Evolutionary conservation across 2,113 vertebrate species (phyloP), one percentile per base, ranked within the genome.

Genomic region (Muscicapa adusta): DNA sequence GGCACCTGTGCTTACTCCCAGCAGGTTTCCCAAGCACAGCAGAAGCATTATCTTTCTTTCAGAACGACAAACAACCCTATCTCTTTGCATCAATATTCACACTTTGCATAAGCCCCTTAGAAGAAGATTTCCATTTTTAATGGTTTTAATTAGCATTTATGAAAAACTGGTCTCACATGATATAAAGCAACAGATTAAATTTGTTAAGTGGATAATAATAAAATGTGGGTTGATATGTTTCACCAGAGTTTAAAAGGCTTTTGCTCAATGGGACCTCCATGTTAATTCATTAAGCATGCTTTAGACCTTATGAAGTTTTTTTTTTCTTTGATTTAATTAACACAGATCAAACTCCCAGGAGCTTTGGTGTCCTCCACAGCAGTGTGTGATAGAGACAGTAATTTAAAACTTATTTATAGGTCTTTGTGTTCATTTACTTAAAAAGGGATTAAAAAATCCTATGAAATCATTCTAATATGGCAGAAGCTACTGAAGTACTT

Each of bases 121-220:
- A 94, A 94, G 91, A 79, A 94, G 85, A 90, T 96, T 97, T 94
- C 95, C 92, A 96, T 97, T 97, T 96, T 96, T 97, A 96, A 97
- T 96, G 79, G 87, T 83, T 94, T 96, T 96, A 97, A 97, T 97
- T 97, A 97, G 89, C 96, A 94, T 96, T 96, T 96, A 85, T 96
- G 85, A 89, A 97, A 96, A 97, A 92, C 79, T 76, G 92, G 91
- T 97, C 97, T 96, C 94, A 94, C 91, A 95, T 93, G 91, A 94
- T 97, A 94, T 91, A 97, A 97, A 96, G 94, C 18, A 79, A 96
- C 96, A 97, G 94, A 97, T 97, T 96, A 97, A 97, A 97, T 96
- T 96, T 94, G 92, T 97, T 96, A 97, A 97, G 95, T 97, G 97
- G 96, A 81, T 97, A 96, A 95, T 96, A 97, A 97, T 97, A 97